Conservation (phyloP, 1,140 invertebrate species). For the Bombus terrestris region DNA sequence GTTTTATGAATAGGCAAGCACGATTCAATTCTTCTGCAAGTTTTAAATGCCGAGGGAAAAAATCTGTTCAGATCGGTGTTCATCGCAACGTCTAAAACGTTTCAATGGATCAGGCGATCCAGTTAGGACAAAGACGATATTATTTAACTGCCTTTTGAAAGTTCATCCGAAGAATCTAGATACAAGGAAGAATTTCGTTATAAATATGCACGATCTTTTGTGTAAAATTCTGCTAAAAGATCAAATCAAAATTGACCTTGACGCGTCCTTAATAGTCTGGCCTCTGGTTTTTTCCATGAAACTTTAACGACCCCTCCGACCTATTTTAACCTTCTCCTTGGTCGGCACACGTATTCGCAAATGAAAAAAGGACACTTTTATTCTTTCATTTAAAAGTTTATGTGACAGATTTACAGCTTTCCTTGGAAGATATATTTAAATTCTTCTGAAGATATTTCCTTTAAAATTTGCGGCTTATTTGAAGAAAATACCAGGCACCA, state of each 20-base stretch:
- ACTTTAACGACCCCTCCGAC: neutral
- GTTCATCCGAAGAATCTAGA: too few relatives aligned
- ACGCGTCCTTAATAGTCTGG: neutral
- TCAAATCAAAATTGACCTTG: too few relatives aligned
- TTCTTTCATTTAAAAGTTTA: neutral
- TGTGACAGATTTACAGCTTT: neutral
- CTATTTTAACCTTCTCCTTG: neutral
- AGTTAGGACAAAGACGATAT: neutral
- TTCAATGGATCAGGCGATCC: neutral
- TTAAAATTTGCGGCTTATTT: neutral
- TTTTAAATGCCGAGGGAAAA: neutral
- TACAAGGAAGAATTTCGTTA: neutral
- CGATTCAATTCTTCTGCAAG: conserved; percentile 23
- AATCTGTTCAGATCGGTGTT: neutral
- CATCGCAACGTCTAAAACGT: neutral
- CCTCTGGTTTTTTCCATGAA: neutral
- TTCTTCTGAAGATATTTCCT: neutral
- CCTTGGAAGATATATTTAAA: too few relatives aligned
- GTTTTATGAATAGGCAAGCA: conserved; percentile 44
- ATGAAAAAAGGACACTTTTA: neutral
- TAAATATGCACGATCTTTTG: neutral
- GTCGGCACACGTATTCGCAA: neutral
- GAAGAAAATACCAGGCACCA: neutral
- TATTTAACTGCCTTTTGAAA: neutral
- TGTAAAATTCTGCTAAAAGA: neutral